Evolutionary conservation across 2,113 vertebrate species (phyloP).

Genomic region (Cyanoliseus patagonus): DNA sequence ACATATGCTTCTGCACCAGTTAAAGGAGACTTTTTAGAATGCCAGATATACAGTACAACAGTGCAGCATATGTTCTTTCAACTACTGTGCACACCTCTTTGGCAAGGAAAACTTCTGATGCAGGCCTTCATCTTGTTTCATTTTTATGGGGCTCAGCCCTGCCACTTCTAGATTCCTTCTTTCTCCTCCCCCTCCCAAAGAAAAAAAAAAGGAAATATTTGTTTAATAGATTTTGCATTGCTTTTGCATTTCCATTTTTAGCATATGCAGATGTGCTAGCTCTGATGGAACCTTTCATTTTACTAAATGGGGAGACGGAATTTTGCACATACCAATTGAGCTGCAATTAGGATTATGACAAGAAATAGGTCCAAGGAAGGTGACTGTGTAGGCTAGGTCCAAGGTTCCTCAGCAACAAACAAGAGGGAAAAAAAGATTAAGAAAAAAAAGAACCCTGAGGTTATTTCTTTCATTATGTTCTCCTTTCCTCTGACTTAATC

Average conservation of each 20-base stretch:
- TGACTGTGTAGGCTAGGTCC: slow-evolving; percentile 34
- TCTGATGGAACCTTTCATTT: slow-evolving; percentile 60
- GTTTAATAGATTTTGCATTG: slow-evolving; percentile 58
- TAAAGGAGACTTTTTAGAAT: slow-evolving; percentile 46
- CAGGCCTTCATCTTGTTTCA: slow-evolving; percentile 36
- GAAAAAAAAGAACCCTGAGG: not conserved
- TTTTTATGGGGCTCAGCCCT: slow-evolving; percentile 45
- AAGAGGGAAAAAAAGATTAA: not conserved
- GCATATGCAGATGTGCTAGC: slow-evolving; percentile 27
- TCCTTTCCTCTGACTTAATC: not conserved
- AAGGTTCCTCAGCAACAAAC: slow-evolving; percentile 27
- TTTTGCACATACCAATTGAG: slow-evolving; percentile 45
- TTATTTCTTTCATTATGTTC: slow-evolving; percentile 15
- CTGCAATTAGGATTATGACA: slow-evolving; percentile 62
- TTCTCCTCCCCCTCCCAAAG: not conserved
- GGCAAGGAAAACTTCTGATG: slow-evolving; percentile 58
- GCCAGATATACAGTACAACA: slow-evolving; percentile 1
- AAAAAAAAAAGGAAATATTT: slow-evolving; percentile 17
- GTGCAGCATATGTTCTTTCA: slow-evolving; percentile 52
- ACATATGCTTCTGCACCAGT: slow-evolving; percentile 38
- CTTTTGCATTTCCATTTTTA: slow-evolving; percentile 59
- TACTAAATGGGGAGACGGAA: slow-evolving; percentile 24
- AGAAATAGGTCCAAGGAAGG: slow-evolving; percentile 28
- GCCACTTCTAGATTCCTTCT: slow-evolving; percentile 22
- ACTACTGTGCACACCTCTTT: slow-evolving; percentile 55